These are phyloP conservation scores for Hyposoter dolosus DNA, from an alignment of 2,888 invertebrate species.

Conservation along the genomic window DNA sequence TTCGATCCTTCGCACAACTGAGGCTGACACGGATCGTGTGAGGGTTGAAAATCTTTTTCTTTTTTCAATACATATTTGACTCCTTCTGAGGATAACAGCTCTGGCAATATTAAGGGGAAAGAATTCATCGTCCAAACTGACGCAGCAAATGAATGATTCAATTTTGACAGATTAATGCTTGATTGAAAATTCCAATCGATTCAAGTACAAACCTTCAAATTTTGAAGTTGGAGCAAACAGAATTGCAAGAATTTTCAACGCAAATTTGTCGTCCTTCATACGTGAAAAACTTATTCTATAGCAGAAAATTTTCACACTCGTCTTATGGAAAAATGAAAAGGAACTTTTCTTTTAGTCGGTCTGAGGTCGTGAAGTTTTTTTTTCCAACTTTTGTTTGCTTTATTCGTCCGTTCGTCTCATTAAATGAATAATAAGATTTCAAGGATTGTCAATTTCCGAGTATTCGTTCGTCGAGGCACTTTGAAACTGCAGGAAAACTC, in stretches of 20 bases:
- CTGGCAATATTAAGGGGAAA: conserved; percentile 33
- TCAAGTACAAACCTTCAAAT: not conserved
- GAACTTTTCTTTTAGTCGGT: conserved; percentile 48
- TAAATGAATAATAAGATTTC: conserved; percentile 15
- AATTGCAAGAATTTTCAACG: not conserved
- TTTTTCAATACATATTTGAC: conserved; percentile 68
- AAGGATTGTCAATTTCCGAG: not conserved
- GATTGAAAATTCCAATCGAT: not conserved
- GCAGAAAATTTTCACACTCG: conserved; percentile 56
- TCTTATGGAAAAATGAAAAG: not conserved
- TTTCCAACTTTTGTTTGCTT: conserved; percentile 66
- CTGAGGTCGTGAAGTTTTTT: conserved; percentile 48
- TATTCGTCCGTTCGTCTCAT: not conserved
- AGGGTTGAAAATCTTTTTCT: not conserved
- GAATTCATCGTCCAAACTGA: not conserved
- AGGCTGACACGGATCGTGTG: conserved; percentile 59
- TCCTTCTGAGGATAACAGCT: conserved; percentile 75
- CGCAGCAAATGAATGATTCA: not conserved
- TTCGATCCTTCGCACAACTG: conserved; percentile 56
- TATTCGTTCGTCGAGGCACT: conserved; percentile 42
- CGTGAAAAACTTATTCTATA: conserved; percentile 59
- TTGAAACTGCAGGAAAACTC: conserved; percentile 65
- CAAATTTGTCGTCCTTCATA: not conserved
- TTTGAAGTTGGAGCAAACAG: not conserved
- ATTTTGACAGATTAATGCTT: not conserved